phyloP scores from a whole-genome alignment of 1,140 invertebrate species.

The Brevipalpus yothersi region DNA sequence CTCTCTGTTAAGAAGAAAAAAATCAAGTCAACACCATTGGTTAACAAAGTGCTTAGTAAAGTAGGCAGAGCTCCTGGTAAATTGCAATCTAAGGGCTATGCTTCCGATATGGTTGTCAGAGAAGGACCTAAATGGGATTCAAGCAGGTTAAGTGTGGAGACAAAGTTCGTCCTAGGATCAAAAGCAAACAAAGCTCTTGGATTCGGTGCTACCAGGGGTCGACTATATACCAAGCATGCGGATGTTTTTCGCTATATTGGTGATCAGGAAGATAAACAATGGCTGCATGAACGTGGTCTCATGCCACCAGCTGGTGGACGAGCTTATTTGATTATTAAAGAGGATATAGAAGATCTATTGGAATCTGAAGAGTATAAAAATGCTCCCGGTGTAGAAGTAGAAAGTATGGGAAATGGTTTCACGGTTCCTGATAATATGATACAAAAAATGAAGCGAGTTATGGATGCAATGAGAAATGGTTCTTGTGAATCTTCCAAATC shows the following conservation, averaged over 20 bases:
- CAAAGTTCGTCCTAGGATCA: constrained; percentile 51
- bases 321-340: constrained; percentile 49
- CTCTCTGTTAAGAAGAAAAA: not conserved
- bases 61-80: constrained; percentile 4
- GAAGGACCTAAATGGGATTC: constrained; percentile 43
- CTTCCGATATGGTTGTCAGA: constrained; percentile 19
- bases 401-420: constrained; percentile 38
- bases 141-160: constrained; percentile 35
- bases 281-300: constrained; percentile 44
- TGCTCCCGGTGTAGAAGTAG: constrained; percentile 28
- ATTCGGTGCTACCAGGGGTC: constrained; percentile 42
- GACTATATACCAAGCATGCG: constrained; percentile 48
- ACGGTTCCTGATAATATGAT: constrained; percentile 42
- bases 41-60: constrained; percentile 6
- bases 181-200: constrained; percentile 38
- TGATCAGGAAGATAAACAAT: constrained; percentile 54
- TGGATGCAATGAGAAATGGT: constrained; percentile 12
- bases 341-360: constrained; percentile 47
- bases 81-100: not conserved
- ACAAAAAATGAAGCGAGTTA: constrained; percentile 31
- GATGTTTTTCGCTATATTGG: constrained; percentile 46
- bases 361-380: constrained; percentile 37
- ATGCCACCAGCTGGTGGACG: constrained; percentile 48
- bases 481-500: not conserved
- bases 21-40: not conserved